These are phyloP conservation scores for Pipa parva DNA, from an alignment of 2,113 vertebrate species.

Conservation along the genomic window DNA sequence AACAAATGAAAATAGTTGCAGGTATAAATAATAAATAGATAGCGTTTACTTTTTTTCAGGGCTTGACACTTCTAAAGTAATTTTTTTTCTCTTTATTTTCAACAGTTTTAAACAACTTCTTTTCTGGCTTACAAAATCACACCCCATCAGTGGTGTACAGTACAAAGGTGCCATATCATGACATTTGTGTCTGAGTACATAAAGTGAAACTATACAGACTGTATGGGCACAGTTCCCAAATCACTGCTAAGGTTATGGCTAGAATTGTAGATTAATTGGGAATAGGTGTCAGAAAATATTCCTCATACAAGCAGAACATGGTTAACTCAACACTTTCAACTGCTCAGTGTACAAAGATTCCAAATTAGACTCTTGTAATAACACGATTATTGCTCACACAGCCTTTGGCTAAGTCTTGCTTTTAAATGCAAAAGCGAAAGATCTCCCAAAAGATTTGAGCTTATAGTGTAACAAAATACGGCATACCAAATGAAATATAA, in stretches of 20 bases:
- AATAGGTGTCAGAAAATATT: slow-evolving; percentile 78
- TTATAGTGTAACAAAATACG: slow-evolving; percentile 69
- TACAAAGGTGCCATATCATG: no score
- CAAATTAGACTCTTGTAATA: slow-evolving; percentile 70
- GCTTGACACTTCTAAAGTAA: no score
- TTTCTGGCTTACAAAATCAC: no score
- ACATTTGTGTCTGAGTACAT: no score
- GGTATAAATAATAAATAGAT: no score
- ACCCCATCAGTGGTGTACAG: no score
- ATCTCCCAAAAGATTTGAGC: slow-evolving; percentile 64
- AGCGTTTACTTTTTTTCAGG: no score
- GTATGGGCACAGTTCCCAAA: slow-evolving; percentile 45
- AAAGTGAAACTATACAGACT: slow-evolving; percentile 45
- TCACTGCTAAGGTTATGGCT: slow-evolving; percentile 48
- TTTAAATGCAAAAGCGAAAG: slow-evolving; percentile 54
- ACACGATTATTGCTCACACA: slow-evolving; percentile 54
- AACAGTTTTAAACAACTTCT: no score
- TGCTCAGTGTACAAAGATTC: slow-evolving; percentile 61
- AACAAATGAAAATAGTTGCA: no score
- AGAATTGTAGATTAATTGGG: slow-evolving; percentile 63
- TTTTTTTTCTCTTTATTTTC: no score
- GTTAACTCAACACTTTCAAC: slow-evolving; percentile 61
- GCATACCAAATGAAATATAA: slow-evolving; percentile 63
- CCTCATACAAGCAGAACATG: slow-evolving; percentile 71
- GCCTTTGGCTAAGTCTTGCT: slow-evolving; percentile 59